Conservation (phyloP, 1,140 invertebrate genomes). For the Papilio aristodemus region DNA sequence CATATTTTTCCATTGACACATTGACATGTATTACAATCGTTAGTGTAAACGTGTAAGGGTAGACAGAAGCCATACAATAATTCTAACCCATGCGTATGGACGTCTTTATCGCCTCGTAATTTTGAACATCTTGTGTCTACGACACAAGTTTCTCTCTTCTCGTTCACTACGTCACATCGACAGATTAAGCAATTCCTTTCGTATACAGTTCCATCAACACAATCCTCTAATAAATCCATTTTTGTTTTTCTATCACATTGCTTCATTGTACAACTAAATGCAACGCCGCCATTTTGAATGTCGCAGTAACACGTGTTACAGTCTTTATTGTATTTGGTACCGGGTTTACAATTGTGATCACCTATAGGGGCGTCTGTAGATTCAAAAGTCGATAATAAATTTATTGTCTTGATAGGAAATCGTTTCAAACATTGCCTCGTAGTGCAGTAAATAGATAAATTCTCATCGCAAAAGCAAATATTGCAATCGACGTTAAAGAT, state of each 20-base stretch:
- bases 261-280: slow-evolving; percentile 48
- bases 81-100: background rate
- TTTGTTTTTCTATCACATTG: slow-evolving; percentile 33
- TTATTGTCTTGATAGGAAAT: slow-evolving; percentile 16
- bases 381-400: slow-evolving; percentile 17
- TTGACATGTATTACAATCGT: slow-evolving; percentile 57
- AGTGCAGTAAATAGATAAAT: slow-evolving; percentile 48
- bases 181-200: slow-evolving; percentile 56
- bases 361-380: slow-evolving; percentile 38
- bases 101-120: background rate
- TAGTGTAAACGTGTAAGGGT: slow-evolving; percentile 52
- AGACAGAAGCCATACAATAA: slow-evolving; percentile 57
- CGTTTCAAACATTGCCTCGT: slow-evolving; percentile 46
- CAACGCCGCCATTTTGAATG: slow-evolving; percentile 40
- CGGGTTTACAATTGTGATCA: slow-evolving; percentile 46
- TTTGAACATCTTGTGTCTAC: slow-evolving; percentile 40
- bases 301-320: slow-evolving; percentile 61
- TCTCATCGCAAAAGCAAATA: slow-evolving; percentile 52
- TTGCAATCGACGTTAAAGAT: slow-evolving; percentile 57
- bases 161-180: slow-evolving; percentile 42
- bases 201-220: slow-evolving; percentile 49
- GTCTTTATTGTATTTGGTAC: slow-evolving; percentile 46
- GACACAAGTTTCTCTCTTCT: slow-evolving; percentile 47
- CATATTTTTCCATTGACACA: slow-evolving; percentile 60
- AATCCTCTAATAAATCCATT: slow-evolving; percentile 40